A percentile compares a stretch with the other conserved stretches of the same genome.
phyloP scores from a whole-genome alignment of 2,113 vertebrate genomes.

The Numenius arquata region DNA sequence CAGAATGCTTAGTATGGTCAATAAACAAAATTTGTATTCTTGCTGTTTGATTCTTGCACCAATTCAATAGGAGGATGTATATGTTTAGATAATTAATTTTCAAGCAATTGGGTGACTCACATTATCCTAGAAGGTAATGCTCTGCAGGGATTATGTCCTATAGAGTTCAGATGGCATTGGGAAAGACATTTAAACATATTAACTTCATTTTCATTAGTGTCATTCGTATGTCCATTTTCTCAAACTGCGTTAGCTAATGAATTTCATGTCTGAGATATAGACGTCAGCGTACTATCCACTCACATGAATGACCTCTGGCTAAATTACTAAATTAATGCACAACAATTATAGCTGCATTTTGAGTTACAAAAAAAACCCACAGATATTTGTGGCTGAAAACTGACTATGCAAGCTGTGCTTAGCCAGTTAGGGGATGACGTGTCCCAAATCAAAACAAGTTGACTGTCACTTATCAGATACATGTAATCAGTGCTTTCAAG shows the following conservation, averaged over 20 bases:
- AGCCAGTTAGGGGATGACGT: neutral
- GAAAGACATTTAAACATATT: neutral
- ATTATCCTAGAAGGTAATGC: neutral
- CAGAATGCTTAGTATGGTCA: neutral
- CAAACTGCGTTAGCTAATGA: neutral
- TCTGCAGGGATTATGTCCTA: neutral
- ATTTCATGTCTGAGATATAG: neutral
- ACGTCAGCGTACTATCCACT: neutral
- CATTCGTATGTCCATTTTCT: neutral
- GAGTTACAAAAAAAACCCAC: neutral
- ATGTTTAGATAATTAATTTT: neutral
- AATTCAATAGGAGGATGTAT: neutral
- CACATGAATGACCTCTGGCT: neutral
- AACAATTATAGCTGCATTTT: neutral
- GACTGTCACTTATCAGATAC: neutral
- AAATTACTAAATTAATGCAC: neutral
- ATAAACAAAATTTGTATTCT: neutral
- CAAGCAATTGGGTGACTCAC: neutral
- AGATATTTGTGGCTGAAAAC: neutral
- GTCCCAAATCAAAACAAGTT: neutral
- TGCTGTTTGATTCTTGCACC: neutral
- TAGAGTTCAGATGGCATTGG: rapidly evolving
- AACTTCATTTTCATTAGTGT: neutral
- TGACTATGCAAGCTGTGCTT: neutral
- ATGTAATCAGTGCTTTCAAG: neutral